Base-by-base conservation (phyloP, 2,888 invertebrate genomes). In the Ophion ventricosus region DNA sequence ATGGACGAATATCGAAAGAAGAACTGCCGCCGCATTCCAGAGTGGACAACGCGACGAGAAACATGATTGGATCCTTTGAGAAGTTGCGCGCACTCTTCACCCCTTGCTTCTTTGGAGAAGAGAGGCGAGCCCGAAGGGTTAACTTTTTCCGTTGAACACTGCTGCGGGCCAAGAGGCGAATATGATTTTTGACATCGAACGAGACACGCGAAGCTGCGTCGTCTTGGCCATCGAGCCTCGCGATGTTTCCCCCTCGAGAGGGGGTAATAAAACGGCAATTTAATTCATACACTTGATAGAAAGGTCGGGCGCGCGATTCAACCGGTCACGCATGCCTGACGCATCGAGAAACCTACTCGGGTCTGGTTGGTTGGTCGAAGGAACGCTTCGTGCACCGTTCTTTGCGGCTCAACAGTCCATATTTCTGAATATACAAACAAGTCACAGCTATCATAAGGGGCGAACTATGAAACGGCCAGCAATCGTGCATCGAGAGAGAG, bases 201-300 rank as follows among this genome's bases (percentile, higher is more conserved):
- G 75, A 66, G 59, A 80, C 61, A 59, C 74, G 54, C 35, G 80
- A 82, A 73, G 87, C 86, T 87, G 83, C 86, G 87, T 83, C 83
- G 23, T 59, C 26, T 2, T 66, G 35, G 7, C 35, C 35, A 35
- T 35, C 35, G 7, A 35, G 35, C 7, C 5, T 43, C 43, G 43
- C 35, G 14, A 11, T 5, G 2, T 7, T 1, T 2, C 43, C 43
- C 43, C 10, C 10, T 43, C 14, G 11, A 43, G 56, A 56, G 14
- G 29, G 20, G 26, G 26, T 54, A 92, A 93, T 93, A 92, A 93
- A 93, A 93, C 92, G 92, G 92, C 92, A 92, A 93, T 93, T 93
- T 93, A 92, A 93, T 93, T 93, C 92, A 91, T 92, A 91, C 92
- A 92, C 92, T 93, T 92, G 93, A 92, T 92, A 91, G 92, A 92